Conservation (phyloP, 2,888 invertebrate species). For the Pilophorus perplexus region DNA sequence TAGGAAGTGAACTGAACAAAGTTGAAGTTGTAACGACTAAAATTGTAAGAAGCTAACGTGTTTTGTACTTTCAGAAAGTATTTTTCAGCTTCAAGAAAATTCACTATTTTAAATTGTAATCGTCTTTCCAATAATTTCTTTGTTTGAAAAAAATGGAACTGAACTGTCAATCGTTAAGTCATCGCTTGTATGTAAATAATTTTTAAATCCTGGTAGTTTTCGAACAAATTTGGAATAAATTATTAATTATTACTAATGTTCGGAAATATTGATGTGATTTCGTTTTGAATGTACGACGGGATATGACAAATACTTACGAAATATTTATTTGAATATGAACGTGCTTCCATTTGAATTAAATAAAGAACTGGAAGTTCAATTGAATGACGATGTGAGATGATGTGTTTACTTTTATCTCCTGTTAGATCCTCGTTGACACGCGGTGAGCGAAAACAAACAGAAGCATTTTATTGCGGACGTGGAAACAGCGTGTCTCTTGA, state of each 20-base stretch:
- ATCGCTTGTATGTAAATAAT: conserved; percentile 3
- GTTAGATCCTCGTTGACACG: no score
- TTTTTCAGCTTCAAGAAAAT: conserved; percentile 33
- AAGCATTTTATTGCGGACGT: no score
- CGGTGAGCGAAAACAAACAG: no score
- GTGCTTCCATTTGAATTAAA: conserved; percentile 38
- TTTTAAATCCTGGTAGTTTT: conserved; percentile 4
- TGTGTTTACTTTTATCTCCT: no score
- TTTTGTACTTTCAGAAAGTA: conserved; percentile 36
- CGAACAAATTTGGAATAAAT: not conserved
- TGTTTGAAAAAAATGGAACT: conserved; percentile 12
- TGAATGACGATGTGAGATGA: no score
- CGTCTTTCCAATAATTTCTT: conserved; percentile 20
- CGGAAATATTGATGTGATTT: not conserved
- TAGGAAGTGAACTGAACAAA: conserved; percentile 16
- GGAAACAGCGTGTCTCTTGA: no score
- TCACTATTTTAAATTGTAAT: conserved; percentile 22
- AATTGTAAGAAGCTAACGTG: conserved; percentile 21
- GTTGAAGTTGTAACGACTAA: conserved; percentile 21
- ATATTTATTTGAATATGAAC: conserved; percentile 31
- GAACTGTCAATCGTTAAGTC: conserved; percentile 12
- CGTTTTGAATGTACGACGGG: not conserved
- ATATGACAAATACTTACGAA: conserved; percentile 18
- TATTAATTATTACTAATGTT: conserved; percentile 1
- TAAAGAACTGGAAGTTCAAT: conserved; percentile 13